phyloP scores from a whole-genome alignment of 2,888 invertebrate species.

The Pelosia muscerda region DNA sequence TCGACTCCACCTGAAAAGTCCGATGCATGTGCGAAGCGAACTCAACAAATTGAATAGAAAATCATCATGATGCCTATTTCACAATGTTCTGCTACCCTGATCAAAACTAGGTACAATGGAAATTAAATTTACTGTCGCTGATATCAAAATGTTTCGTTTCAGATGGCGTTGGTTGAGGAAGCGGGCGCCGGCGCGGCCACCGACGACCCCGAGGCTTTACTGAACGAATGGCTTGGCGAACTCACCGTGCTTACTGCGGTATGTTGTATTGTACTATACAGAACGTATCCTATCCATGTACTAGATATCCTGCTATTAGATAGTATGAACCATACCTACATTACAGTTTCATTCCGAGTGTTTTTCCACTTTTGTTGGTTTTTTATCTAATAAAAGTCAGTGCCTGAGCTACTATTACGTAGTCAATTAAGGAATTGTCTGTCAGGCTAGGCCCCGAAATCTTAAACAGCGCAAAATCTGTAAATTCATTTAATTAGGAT shows the following conservation, averaged over 20 bases:
- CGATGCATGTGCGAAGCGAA: background rate
- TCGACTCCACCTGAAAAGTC: background rate
- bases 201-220: constrained; percentile 91
- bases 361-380: too few relatives aligned
- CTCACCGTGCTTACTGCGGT: constrained; percentile 92
- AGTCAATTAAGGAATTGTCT: too few relatives aligned
- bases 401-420: too few relatives aligned
- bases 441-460: too few relatives aligned
- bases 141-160: constrained; percentile 48
- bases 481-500: too few relatives aligned
- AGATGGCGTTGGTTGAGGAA: constrained; percentile 87
- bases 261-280: constrained; percentile 24
- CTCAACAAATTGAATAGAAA: background rate
- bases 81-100: too few relatives aligned
- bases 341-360: too few relatives aligned
- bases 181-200: constrained; percentile 88
- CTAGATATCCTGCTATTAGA: background rate
- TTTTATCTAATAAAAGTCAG: too few relatives aligned
- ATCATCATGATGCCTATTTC: too few relatives aligned
- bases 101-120: background rate
- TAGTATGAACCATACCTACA: background rate
- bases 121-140: background rate
- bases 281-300: background rate
- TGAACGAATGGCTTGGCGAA: constrained; percentile 93
- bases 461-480: too few relatives aligned